phyloP scores from a whole-genome alignment of 23 tunicate species.

The Ascidia mentula region DNA sequence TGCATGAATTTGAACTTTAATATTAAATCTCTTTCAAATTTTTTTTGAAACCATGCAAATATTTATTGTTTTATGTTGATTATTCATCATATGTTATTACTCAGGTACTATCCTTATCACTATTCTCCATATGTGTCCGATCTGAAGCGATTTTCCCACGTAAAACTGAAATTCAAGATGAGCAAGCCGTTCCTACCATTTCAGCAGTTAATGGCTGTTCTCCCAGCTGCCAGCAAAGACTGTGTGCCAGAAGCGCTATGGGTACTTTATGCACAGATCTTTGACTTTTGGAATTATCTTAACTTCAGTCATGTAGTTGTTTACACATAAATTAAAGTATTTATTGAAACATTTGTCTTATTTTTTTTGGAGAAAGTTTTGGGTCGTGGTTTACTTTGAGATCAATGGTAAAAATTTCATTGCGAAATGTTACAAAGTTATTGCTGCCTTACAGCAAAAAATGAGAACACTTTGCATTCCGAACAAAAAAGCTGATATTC shows the following conservation, averaged over 20 bases:
- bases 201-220: conserved; percentile 93
- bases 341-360: no score
- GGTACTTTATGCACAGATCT: conserved; percentile 54
- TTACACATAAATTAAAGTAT: no score
- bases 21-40: background rate
- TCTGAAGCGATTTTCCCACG: conserved; percentile 39
- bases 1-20: background rate
- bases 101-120: conserved; percentile 97
- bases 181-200: conserved; percentile 92
- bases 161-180: conserved; percentile 76
- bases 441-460: no score
- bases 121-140: conserved; percentile 98
- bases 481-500: no score
- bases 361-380: no score
- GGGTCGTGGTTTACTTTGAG: no score
- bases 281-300: no score
- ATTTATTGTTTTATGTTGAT: background rate
- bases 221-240: conserved; percentile 89
- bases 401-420: no score
- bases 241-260: conserved; percentile 87
- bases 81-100: background rate
- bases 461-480: no score
- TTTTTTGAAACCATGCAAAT: background rate
- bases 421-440: no score
- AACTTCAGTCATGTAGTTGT: no score